These are phyloP conservation scores for Camptogramma bilineatum DNA, from an alignment of 2,888 invertebrate species.

Conservation along the genomic window DNA sequence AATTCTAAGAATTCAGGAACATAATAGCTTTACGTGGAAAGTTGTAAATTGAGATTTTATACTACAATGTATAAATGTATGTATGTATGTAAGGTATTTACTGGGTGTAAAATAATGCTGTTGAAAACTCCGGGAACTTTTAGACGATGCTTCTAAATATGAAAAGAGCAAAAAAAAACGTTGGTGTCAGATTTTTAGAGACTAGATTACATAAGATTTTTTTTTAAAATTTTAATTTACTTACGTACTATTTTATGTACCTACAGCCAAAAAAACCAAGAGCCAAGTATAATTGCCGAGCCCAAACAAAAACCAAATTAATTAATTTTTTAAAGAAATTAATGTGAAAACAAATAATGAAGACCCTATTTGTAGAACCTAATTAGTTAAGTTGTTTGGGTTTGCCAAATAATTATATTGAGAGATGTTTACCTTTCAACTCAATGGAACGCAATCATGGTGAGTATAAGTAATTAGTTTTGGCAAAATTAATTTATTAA, in stretches of 20 bases:
- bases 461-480: neutral
- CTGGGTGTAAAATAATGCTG: neutral
- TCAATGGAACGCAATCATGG: constrained; percentile 16
- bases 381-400: constrained; percentile 30
- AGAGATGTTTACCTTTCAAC: constrained; percentile 27
- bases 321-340: neutral
- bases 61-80: too few species aligned
- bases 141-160: too few species aligned
- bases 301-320: neutral
- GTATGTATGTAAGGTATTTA: neutral
- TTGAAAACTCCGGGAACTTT: neutral
- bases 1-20: neutral
- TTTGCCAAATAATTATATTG: constrained; percentile 28
- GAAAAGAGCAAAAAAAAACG: too few species aligned
- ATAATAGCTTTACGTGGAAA: neutral
- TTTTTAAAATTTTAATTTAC: too few species aligned
- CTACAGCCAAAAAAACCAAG: too few species aligned
- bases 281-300: too few species aligned
- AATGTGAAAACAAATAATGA: neutral
- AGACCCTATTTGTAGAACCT: constrained; percentile 19
- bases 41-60: neutral
- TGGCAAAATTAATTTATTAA: neutral
- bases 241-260: too few species aligned
- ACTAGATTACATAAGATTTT: too few species aligned
- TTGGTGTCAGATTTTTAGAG: too few species aligned